Evolutionary conservation across 2,113 vertebrate species (phyloP).

Genomic region (Pelvicachromis taeniatus): DNA sequence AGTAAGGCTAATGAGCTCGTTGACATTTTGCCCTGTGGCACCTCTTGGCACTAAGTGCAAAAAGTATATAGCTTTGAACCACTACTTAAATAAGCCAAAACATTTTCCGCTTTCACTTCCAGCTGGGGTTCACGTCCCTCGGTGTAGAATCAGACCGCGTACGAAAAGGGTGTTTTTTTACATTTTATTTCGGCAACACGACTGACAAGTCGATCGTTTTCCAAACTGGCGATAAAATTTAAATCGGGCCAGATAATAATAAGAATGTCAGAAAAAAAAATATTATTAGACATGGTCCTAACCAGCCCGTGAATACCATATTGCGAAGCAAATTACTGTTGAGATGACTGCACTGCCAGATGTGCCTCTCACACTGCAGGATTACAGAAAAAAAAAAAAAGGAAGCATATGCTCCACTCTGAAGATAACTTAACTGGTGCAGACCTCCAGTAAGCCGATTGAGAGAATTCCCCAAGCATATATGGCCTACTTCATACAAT

Average conservation of each 20-base stretch:
- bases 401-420: slow-evolving; percentile 35
- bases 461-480: slow-evolving; percentile 39
- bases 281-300: slow-evolving; percentile 10
- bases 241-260: slow-evolving; percentile 2
- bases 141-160: not conserved
- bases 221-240: not conserved
- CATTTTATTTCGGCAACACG: not conserved
- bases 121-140: not conserved
- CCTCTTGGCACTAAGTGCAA: not conserved
- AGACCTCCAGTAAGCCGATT: slow-evolving; percentile 36
- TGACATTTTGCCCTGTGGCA: slow-evolving; percentile 25
- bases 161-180: not conserved
- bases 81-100: slow-evolving; percentile 1
- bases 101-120: not conserved
- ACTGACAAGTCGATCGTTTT: not conserved
- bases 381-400: not conserved
- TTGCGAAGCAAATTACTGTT: slow-evolving; percentile 40
- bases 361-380: slow-evolving; percentile 40
- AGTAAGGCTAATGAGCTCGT: slow-evolving; percentile 34
- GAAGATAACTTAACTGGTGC: slow-evolving; percentile 37
- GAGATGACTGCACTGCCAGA: slow-evolving; percentile 44
- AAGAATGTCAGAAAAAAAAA: not conserved
- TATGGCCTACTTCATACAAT: slow-evolving; percentile 39
- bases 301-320: slow-evolving; percentile 26
- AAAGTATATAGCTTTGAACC: slow-evolving; percentile 15